Conservation (phyloP, 2,888 invertebrate species). For the Podabrus alpinus region DNA sequence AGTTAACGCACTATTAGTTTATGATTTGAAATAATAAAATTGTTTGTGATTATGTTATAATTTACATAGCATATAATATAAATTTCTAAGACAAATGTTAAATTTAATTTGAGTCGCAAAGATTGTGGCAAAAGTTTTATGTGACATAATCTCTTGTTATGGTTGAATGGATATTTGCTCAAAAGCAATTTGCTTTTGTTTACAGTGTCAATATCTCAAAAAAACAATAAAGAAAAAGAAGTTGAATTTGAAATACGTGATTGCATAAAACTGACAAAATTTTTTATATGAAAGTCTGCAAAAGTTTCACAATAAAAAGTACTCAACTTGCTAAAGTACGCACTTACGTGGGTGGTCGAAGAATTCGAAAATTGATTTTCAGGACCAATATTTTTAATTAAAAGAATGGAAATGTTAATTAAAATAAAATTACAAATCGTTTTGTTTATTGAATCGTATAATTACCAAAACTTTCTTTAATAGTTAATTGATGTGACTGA, state of each 20-base stretch:
- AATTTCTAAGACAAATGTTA: neutral
- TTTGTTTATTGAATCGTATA: neutral
- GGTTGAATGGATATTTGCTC: constrained; percentile 24
- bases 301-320: neutral
- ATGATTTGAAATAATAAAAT: too few relatives aligned
- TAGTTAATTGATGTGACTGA: neutral
- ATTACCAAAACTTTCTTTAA: neutral
- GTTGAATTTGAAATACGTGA: constrained; percentile 23
- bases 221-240: constrained; percentile 26
- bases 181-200: constrained; percentile 25
- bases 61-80: neutral
- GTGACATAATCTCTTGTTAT: constrained; percentile 19
- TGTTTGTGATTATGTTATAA: too few relatives aligned
- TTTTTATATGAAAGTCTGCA: constrained; percentile 6
- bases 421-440: neutral
- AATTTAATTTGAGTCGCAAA: neutral
- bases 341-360: neutral
- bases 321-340: neutral
- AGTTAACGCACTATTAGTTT: too few relatives aligned
- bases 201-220: constrained; percentile 27
- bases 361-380: neutral
- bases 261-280: constrained; percentile 17
- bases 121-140: constrained; percentile 4
- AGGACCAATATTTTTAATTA: neutral
- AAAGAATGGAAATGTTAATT: neutral